Evolutionary conservation across 2,888 invertebrate species (phyloP), one percentile per base, ranked within the genome.

Genomic region (Ophonus ardosiacus): DNA sequence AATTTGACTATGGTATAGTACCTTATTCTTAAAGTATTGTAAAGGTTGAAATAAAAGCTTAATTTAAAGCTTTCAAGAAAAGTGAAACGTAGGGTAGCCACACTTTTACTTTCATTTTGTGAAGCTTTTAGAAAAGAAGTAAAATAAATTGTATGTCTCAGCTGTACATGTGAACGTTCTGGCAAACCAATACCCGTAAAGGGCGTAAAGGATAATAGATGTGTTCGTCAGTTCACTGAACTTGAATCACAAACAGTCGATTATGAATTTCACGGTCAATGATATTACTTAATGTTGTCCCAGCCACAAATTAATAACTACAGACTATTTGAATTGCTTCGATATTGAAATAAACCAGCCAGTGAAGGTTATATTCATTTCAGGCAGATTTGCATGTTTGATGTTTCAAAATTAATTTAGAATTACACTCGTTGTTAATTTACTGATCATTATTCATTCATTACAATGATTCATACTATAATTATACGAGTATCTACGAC

Each of bases 331-430:
- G 59, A 59, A 59, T 59, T 59, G 59, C 59, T 59, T 59, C 59
- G 18, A 59, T 59, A 59, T 59, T 59, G 59, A 59, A 18, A 59
- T 59, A 59, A 1, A 59, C 15, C 59, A 18, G 59, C 17, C 18
- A 18, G 18, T 59, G 59, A 59, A 59, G 59, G 59, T 59, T 59
- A 59, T 59, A 59, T 59, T 59, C 59, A 59, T 59, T 59, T 59
- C 18, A 59, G 18, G 17, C 59, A 59, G 59, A 59, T 59, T 59
- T 59, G 18, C 59, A 59, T 59, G 59, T 59, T 59, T 59, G 59
- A 59, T 59, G 59, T 59, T 59, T 59, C 15, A 18, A 59, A 59
- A 59, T 59, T 59, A 59, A 59, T 59, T 59, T 59, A 6, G 59
- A 59, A 18, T 59, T 59, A 59, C 8, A 59, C 17, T 59, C 18